A percentile compares a stretch with the other conserved stretches of the same genome.
Conservation (phyloP, 2,797 vertebrate species). For the Clangula hyemalis region DNA sequence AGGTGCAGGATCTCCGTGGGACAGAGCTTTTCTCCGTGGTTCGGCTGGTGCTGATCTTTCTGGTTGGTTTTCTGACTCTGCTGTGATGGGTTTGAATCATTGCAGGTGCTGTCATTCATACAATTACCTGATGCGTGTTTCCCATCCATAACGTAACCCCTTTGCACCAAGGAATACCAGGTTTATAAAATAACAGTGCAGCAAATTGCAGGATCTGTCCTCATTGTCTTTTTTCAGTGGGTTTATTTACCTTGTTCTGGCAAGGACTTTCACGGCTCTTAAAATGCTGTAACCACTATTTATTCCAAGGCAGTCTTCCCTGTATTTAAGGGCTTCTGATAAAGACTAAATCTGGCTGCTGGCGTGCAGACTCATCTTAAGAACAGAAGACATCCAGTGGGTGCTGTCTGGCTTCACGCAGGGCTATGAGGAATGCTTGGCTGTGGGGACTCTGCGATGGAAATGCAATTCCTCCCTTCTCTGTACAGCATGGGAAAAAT, state of each 20-base stretch:
- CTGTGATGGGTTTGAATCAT: not conserved
- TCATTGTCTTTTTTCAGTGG: not conserved
- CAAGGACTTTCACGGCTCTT: slow-evolving; percentile 23
- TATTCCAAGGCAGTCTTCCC: not conserved
- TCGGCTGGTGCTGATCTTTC: not conserved
- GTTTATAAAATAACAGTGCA: slow-evolving; percentile 8
- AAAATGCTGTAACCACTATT: slow-evolving; percentile 2
- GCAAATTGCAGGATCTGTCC: slow-evolving; percentile 14
- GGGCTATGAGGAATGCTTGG: not conserved
- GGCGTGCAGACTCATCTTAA: not conserved
- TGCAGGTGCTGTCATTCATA: not conserved
- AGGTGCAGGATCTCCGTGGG: not conserved
- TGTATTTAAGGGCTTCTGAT: not conserved
- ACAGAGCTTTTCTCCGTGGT: not conserved
- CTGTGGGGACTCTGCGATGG: not conserved
- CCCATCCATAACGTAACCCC: not conserved
- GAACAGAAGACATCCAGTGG: not conserved
- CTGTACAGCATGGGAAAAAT: not conserved
- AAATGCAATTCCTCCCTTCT: not conserved
- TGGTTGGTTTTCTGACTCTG: not conserved
- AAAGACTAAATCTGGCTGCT: slow-evolving; percentile 16
- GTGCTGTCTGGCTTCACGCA: slow-evolving; percentile 4
- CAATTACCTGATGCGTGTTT: not conserved
- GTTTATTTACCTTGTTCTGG: not conserved
- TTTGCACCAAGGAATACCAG: not conserved